Evolutionary conservation across 2,888 invertebrate genomes (phyloP), one percentile per base, ranked within the genome.

Genomic region (Platycnemis pennipes): DNA sequence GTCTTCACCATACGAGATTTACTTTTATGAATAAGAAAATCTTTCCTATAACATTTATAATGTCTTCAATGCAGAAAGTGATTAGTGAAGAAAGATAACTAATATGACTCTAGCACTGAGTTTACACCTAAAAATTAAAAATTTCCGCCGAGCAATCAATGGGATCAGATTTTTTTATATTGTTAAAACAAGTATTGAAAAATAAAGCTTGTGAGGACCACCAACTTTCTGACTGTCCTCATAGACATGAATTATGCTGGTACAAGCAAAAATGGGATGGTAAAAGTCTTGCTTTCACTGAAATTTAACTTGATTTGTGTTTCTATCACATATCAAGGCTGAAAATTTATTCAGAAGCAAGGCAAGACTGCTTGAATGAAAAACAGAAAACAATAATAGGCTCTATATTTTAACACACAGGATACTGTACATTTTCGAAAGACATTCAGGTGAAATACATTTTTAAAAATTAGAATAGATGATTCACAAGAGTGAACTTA

Each of bases 361-460:
- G 37, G 16, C 31, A 77, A 37, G 11, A 77, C 37, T 77, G 37
- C 77, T 77, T 77, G 77, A 77, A 77, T 77, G 77, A 77, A 77
- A 77, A 77, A 13, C 44, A 91, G n/a, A 31, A 91, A 44, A 63
- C 44, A 91, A 89, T 89, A 53, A 53, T 89, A 53, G 49, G 37
- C 53, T 22, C 49, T 89, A 89, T 91, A 63, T 63, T 91, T 45
- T n/a, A 91, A n/a, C 56, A 63, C 56, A 91, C 44, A 91, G 91
- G 13, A 87, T 26, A 87, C 2, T 63, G 63, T 91, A 63, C 56
- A 91, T 56, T 63, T 44, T 63, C 44, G 63, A 63, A 42, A 91
- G 63, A 63, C 31, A 56, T 63, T 63, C n/a, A 63, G 77, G 77
- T 77, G 37, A 77, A 77, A 45, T 56, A 91, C 63, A 91, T 44